Conservation (phyloP, 2,113 vertebrate species). For the Brachypteracias leptosomus region DNA sequence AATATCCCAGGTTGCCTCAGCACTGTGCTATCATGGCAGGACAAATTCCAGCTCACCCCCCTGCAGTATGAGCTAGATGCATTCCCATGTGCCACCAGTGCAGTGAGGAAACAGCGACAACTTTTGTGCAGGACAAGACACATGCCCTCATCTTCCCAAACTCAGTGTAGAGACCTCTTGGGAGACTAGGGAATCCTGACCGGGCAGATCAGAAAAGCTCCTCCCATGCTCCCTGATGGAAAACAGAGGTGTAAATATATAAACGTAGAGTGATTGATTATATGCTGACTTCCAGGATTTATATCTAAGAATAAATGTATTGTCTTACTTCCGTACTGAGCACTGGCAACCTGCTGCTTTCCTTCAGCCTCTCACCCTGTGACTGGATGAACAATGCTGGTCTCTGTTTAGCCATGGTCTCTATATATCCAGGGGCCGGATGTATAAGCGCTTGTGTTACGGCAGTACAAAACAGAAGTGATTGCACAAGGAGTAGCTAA, state of each 20-base stretch:
- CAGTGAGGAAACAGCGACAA: neutral
- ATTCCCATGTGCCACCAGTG: neutral
- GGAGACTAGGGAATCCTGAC: neutral
- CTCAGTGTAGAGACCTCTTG: neutral
- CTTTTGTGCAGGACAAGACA: neutral
- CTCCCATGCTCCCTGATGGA: neutral
- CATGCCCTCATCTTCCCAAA: neutral
- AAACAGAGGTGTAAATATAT: conserved; percentile 55
- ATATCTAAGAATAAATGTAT: conserved; percentile 47
- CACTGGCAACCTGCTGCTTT: conserved; percentile 23
- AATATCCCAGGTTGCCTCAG: neutral
- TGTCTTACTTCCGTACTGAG: conserved; percentile 2
- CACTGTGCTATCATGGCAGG: neutral
- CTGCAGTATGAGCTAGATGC: neutral
- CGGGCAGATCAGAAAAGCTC: neutral
- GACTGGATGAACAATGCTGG: neutral
- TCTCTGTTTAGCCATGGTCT: neutral
- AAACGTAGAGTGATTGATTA: conserved; percentile 42
- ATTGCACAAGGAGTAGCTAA: neutral
- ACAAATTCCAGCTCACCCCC: neutral
- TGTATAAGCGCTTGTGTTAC: neutral
- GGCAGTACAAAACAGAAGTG: neutral
- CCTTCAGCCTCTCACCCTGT: conserved; percentile 1
- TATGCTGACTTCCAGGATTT: conserved; percentile 44
- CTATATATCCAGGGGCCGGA: neutral